Evolutionary conservation across 1,140 invertebrate species (phyloP).

Genomic region (Carposina sasakii): DNA sequence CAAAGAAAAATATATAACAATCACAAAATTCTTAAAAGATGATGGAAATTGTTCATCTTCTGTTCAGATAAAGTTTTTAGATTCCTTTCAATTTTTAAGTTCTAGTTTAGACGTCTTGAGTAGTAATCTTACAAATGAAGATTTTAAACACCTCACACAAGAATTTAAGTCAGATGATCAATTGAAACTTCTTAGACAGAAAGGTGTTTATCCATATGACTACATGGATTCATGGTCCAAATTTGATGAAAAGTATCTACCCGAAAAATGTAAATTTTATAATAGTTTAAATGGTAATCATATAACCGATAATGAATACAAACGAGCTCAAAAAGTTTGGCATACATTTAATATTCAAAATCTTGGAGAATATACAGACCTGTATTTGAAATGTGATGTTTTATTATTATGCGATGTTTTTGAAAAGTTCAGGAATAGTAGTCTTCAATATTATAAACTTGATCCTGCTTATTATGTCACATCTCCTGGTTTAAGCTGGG

Average conservation of each 20-base stretch:
- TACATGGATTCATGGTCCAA: conserved; percentile 12
- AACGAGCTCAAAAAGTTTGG: conserved; percentile 18
- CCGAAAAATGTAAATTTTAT: conserved; percentile 16
- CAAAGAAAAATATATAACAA: conserved; percentile 22
- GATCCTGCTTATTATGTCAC: conserved; percentile 54
- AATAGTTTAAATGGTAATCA: not conserved
- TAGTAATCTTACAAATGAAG: conserved; percentile 21
- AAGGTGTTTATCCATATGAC: conserved; percentile 23
- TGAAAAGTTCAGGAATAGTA: conserved; percentile 52
- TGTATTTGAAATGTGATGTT: conserved; percentile 51
- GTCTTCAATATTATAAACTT: conserved; percentile 36
- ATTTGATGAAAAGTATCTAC: no score
- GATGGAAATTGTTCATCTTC: conserved; percentile 9
- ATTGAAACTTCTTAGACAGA: conserved; percentile 11
- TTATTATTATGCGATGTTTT: conserved; percentile 57
- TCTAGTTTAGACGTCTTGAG: conserved; percentile 18
- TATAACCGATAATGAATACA: conserved; percentile 17
- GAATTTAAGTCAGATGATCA: conserved; percentile 3
- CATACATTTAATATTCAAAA: conserved; percentile 11
- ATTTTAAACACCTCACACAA: conserved; percentile 11
- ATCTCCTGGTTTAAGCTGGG: conserved; percentile 41
- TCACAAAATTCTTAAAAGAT: conserved; percentile 7
- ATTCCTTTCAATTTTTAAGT: conserved; percentile 19
- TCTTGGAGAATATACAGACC: conserved; percentile 16
- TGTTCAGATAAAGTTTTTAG: conserved; percentile 14